Conservation (phyloP, 2,113 vertebrate species). For the Choloepus hoffmanni region DNA sequence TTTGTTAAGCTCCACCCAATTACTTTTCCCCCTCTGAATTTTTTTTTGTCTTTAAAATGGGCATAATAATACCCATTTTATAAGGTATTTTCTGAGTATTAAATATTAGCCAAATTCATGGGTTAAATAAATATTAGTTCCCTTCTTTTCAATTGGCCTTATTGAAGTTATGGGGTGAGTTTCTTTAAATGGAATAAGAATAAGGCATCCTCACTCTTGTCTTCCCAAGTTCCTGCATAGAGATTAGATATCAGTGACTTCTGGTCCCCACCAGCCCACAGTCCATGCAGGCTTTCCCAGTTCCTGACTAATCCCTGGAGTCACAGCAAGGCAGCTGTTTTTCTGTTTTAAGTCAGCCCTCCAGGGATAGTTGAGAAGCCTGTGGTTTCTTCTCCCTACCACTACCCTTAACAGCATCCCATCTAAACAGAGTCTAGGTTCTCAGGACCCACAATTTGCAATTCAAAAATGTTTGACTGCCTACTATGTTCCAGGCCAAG, state of each 20-base stretch:
- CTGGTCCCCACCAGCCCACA: neutral
- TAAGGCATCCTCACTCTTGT: neutral
- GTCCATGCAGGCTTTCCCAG: neutral
- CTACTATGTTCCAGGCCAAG: neutral
- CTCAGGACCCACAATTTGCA: neutral
- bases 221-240: neutral
- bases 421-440: neutral
- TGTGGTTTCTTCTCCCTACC: neutral
- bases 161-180: neutral
- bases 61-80: neutral
- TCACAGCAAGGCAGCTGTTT: slow-evolving; percentile 58
- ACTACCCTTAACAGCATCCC: neutral
- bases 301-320: slow-evolving; percentile 30
- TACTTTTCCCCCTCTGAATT: neutral
- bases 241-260: slow-evolving; percentile 48
- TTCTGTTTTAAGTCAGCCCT: neutral
- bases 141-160: neutral
- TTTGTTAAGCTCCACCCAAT: neutral
- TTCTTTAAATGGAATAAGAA: slow-evolving; percentile 50
- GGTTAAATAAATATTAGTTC: neutral
- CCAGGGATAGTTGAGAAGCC: neutral
- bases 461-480: neutral
- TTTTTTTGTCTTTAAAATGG: neutral
- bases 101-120: neutral
- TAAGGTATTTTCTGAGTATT: slow-evolving; percentile 7